phyloP scores from a whole-genome alignment of 2,888 invertebrate genomes.

The Lasiommata megera region DNA sequence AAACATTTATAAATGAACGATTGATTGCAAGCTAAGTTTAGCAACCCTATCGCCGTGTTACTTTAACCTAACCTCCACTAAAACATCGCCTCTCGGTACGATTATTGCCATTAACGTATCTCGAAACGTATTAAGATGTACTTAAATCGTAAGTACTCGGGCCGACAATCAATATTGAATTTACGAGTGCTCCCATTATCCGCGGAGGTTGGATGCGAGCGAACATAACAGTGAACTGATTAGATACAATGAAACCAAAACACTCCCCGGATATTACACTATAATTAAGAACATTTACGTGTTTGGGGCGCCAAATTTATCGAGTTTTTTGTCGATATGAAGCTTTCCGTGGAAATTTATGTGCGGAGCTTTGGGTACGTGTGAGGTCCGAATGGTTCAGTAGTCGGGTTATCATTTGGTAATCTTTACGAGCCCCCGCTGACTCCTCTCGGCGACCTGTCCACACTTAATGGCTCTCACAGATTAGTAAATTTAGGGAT shows the following conservation, averaged over 20 bases:
- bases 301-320: conserved; percentile 80
- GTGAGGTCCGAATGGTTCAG: conserved; percentile 74
- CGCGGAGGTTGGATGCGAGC: conserved; percentile 50
- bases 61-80: conserved; percentile 11
- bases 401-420: conserved; percentile 76
- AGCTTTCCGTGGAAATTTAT: conserved; percentile 75
- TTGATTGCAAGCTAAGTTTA: not conserved
- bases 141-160: conserved; percentile 42
- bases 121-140: conserved; percentile 42
- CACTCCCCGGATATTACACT: conserved; percentile 71
- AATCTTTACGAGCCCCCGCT: conserved; percentile 75
- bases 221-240: conserved; percentile 66
- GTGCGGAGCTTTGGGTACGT: conserved; percentile 62
- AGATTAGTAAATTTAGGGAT: conserved; percentile 56
- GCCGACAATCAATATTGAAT: conserved; percentile 56
- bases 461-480: conserved; percentile 73
- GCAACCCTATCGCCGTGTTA: conserved; percentile 25
- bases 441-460: conserved; percentile 74
- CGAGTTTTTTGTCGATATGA: conserved; percentile 78
- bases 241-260: conserved; percentile 65
- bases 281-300: conserved; percentile 80
- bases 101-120: conserved; percentile 40
- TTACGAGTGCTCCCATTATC: conserved; percentile 44
- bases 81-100: conserved; percentile 32
- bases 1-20: not conserved